These are phyloP conservation scores for Deilephila porcellus DNA, from an alignment of 2,888 invertebrate species.

Conservation along the genomic window DNA sequence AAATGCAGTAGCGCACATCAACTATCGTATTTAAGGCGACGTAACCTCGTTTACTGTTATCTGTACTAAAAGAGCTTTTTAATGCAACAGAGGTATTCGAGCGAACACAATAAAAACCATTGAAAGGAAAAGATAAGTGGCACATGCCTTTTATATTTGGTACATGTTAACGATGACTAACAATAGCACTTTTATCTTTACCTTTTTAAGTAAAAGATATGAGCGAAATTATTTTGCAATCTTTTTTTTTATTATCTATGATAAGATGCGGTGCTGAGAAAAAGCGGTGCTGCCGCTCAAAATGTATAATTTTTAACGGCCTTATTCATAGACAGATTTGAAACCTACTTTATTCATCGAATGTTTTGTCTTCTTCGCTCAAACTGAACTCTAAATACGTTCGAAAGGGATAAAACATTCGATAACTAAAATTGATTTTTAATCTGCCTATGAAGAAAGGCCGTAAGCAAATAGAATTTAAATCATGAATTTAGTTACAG, in stretches of 20 bases:
- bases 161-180: slow-evolving; percentile 18
- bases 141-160: slow-evolving; percentile 8
- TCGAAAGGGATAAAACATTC: too few relatives aligned
- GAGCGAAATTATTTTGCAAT: neutral
- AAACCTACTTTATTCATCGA: too few relatives aligned
- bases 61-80: slow-evolving; percentile 9
- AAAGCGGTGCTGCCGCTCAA: too few relatives aligned
- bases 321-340: too few relatives aligned
- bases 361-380: too few relatives aligned
- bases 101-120: slow-evolving; percentile 30
- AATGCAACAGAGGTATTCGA: slow-evolving; percentile 29
- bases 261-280: too few relatives aligned
- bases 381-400: too few relatives aligned
- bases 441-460: too few relatives aligned
- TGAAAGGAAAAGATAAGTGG: slow-evolving; percentile 31
- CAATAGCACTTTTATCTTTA: slow-evolving; percentile 1
- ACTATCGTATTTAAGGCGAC: neutral
- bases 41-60: slow-evolving; percentile 1
- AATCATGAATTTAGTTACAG: too few relatives aligned
- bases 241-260: neutral
- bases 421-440: too few relatives aligned
- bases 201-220: neutral
- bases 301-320: too few relatives aligned
- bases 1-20: neutral
- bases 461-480: too few relatives aligned